A percentile compares a stretch with the other conserved stretches of the same genome.
These are phyloP conservation scores for Penaeus monodon DNA, from an alignment of 2,888 invertebrate genomes.

Conservation along the genomic window DNA sequence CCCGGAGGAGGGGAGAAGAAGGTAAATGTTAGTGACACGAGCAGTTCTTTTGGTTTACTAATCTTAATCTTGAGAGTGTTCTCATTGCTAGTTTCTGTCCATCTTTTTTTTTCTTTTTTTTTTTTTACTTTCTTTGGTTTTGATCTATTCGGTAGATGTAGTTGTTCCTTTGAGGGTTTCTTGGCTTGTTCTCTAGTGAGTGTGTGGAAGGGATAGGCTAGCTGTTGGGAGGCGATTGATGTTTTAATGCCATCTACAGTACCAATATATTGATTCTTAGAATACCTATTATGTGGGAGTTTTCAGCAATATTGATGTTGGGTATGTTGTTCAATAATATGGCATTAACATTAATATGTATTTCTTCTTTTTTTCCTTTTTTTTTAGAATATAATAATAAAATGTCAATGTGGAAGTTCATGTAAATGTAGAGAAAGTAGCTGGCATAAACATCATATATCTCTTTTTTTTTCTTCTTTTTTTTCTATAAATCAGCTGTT, in stretches of 20 bases:
- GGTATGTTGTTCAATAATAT: too few species aligned
- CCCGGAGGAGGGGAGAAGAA: slow-evolving; percentile 93
- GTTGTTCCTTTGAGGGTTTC: not conserved
- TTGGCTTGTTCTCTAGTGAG: not conserved
- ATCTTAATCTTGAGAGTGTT: not conserved
- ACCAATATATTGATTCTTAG: too few species aligned
- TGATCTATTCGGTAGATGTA: not conserved
- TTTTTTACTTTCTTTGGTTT: not conserved
- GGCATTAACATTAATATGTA: too few species aligned
- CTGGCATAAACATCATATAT: not conserved
- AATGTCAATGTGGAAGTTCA: not conserved
- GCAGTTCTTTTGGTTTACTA: not conserved
- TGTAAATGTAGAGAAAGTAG: not conserved
- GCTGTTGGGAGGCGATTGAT: too few species aligned
- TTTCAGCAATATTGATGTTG: too few species aligned
- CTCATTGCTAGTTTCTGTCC: not conserved
- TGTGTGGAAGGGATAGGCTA: too few species aligned
- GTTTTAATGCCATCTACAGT: too few species aligned
- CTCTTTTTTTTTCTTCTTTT: not conserved
- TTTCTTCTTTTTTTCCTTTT: not conserved
- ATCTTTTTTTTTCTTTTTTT: too few species aligned
- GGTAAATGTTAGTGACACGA: slow-evolving; percentile 72
- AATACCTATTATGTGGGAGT: too few species aligned
- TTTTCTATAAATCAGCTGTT: not conserved
- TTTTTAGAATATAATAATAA: not conserved